These are phyloP conservation scores for Ommatoiulus sabulosus DNA, from an alignment of 2,888 invertebrate species.

Conservation along the genomic window DNA sequence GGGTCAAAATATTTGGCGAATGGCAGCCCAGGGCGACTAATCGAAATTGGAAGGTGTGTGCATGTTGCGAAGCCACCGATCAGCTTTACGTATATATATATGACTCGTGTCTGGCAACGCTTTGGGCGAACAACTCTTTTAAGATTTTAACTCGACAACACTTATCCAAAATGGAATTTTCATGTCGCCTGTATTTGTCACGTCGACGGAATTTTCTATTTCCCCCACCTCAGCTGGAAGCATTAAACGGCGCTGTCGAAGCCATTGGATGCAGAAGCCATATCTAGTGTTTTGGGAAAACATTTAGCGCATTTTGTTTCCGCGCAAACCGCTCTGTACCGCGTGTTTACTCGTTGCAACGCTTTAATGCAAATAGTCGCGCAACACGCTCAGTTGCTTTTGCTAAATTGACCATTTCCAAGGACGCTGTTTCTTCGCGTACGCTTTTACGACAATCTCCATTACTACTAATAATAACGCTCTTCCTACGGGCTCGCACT, in stretches of 20 bases:
- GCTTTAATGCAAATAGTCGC: not conserved
- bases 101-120: no score
- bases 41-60: no score
- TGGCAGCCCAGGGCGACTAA: no score
- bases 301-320: not conserved
- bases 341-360: not conserved
- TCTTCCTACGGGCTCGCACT: not conserved
- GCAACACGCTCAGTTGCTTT: not conserved
- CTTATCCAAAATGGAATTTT: slow-evolving; percentile 35
- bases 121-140: no score
- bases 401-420: slow-evolving; percentile 14
- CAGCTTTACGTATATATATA: no score
- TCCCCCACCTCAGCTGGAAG: not conserved
- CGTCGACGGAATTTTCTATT: not conserved
- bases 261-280: not conserved
- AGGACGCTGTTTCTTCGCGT: not conserved
- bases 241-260: not conserved
- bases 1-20: no score
- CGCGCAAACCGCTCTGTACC: not conserved
- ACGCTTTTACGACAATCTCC: not conserved
- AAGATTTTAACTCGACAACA: slow-evolving; percentile 28
- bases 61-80: no score
- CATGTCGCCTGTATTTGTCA: slow-evolving; percentile 14
- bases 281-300: not conserved
- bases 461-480: not conserved